A percentile compares a stretch with the other conserved stretches of the same genome.
These are phyloP conservation scores for Crocodylus rhombifer DNA, from an alignment of 2,797 vertebrate species.

Conservation along the genomic window DNA sequence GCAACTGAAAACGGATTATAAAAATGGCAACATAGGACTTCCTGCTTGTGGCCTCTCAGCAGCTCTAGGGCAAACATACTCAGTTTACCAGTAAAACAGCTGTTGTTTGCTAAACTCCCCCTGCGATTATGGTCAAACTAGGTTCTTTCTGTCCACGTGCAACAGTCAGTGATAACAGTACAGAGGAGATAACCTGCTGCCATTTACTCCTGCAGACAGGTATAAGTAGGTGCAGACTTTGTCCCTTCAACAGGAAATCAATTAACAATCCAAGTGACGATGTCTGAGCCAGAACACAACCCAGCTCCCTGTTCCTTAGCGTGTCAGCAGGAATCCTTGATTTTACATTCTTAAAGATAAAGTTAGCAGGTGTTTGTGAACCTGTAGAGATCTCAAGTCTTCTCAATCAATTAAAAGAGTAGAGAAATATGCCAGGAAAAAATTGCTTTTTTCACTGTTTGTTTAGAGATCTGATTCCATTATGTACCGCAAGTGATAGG, in stretches of 20 bases:
- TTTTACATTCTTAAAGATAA: neutral
- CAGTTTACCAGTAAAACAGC: neutral
- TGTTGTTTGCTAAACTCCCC: neutral
- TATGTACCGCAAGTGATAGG: fast-evolving
- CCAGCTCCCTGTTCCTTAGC: fast-evolving
- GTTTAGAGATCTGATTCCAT: fast-evolving
- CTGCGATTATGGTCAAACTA: too few relatives aligned
- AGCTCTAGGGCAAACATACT: neutral
- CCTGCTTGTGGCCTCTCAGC: too few relatives aligned
- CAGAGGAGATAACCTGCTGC: neutral
- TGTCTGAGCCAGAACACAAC: fast-evolving
- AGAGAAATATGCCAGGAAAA: neutral
- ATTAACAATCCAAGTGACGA: too few relatives aligned
- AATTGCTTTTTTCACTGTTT: neutral
- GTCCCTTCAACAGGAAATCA: neutral
- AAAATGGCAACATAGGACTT: neutral
- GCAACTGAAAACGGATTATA: fast-evolving
- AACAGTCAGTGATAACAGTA: fast-evolving
- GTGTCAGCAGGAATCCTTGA: neutral
- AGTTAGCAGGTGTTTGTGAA: neutral
- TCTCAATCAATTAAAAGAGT: neutral
- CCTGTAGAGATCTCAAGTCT: neutral
- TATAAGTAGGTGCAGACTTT: neutral
- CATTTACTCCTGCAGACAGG: neutral
- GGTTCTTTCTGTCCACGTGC: neutral